These are phyloP conservation scores for Echinops telfairi DNA, from an alignment of 2,113 vertebrate species.

Conservation along the genomic window DNA sequence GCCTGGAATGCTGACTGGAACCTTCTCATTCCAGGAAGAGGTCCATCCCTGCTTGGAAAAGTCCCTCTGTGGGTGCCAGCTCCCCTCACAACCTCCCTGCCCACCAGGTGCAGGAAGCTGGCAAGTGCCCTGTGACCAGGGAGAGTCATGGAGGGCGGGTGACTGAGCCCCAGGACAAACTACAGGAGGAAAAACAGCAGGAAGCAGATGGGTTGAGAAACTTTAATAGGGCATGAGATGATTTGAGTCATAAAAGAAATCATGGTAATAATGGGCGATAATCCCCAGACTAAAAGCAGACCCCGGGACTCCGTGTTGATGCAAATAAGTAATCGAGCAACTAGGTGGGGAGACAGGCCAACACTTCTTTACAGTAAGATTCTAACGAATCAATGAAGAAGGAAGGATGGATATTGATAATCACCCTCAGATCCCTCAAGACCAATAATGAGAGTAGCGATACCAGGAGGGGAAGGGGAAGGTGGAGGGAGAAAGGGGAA, in stretches of 20 bases:
- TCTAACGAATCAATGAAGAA: background rate
- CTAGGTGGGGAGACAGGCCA: background rate
- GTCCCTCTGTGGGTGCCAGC: background rate
- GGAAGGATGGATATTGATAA: slow-evolving; percentile 1
- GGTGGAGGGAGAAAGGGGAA: no score
- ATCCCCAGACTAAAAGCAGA: background rate
- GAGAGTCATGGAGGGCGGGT: background rate
- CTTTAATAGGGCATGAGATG: slow-evolving; percentile 6
- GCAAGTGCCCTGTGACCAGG: background rate
- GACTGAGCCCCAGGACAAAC: background rate
- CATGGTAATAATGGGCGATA: background rate
- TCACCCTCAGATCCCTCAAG: background rate
- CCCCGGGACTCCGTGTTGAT: background rate
- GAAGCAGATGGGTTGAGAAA: slow-evolving; percentile 62
- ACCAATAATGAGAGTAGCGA: no score
- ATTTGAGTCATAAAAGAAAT: background rate
- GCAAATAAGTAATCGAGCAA: background rate
- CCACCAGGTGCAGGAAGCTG: background rate
- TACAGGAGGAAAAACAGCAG: background rate
- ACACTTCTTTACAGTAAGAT: background rate
- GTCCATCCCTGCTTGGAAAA: background rate
- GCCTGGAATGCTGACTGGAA: background rate
- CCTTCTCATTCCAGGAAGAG: slow-evolving; percentile 27
- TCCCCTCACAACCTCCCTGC: background rate
- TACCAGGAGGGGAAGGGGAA: no score